Evolutionary conservation across 2,888 invertebrate genomes (phyloP).

Genomic region (Orgyia antiqua): DNA sequence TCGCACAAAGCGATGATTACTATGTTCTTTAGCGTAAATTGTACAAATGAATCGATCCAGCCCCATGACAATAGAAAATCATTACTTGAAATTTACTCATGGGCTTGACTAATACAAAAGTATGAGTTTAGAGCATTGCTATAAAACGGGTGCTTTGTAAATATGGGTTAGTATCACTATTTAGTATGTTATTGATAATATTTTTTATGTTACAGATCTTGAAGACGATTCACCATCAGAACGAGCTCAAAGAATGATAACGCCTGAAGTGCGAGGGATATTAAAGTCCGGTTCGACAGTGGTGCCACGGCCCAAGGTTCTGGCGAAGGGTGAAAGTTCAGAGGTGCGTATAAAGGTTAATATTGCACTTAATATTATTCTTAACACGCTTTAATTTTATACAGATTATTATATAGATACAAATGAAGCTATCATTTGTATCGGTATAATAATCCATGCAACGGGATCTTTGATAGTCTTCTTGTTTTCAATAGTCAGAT

Average conservation of each 20-base stretch:
- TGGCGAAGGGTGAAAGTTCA: slow-evolving; percentile 72
- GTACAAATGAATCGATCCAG: too few species aligned
- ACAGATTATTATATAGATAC: too few species aligned
- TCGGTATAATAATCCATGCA: too few species aligned
- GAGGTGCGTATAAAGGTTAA: slow-evolving; percentile 48
- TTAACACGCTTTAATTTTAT: too few species aligned
- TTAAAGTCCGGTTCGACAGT: slow-evolving; percentile 72
- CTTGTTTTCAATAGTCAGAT: too few species aligned
- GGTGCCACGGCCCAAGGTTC: slow-evolving; percentile 54
- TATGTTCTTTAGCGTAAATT: too few species aligned
- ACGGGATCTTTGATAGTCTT: too few species aligned
- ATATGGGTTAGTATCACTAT: background rate
- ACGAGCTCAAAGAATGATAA: slow-evolving; percentile 75
- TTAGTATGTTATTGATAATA: background rate
- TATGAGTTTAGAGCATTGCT: slow-evolving; percentile 13
- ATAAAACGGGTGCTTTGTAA: slow-evolving; percentile 6
- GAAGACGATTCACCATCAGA: slow-evolving; percentile 66
- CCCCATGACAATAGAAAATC: too few species aligned
- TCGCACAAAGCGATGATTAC: too few species aligned
- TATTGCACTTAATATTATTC: slow-evolving; percentile 13
- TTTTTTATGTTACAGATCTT: slow-evolving; percentile 43
- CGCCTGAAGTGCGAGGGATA: slow-evolving; percentile 75
- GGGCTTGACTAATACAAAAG: slow-evolving; percentile 24
- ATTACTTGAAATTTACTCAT: too few species aligned
- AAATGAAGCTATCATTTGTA: too few species aligned